Evolutionary conservation across 2,797 vertebrate genomes (phyloP).

Genomic region (Valencia hispanica): DNA sequence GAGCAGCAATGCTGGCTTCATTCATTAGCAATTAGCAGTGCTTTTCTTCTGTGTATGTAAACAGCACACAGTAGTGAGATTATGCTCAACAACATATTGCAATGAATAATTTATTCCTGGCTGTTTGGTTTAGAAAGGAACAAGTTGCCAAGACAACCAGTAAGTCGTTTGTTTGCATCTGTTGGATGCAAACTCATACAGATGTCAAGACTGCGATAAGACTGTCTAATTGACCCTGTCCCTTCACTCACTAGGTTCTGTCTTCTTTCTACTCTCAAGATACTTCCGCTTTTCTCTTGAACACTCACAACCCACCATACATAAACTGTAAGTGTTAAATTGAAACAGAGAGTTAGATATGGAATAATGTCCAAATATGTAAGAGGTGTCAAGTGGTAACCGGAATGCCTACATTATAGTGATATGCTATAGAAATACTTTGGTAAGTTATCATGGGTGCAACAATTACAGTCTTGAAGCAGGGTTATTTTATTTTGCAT

Average conservation of each 20-base stretch:
- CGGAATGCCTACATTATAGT: not conserved
- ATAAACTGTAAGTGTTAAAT: too few species aligned
- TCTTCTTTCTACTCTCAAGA: not conserved
- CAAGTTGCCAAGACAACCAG: conserved; percentile 66
- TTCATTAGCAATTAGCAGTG: conserved; percentile 18
- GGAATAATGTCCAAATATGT: too few species aligned
- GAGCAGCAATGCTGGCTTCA: conserved; percentile 10
- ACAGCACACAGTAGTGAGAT: conserved; percentile 44
- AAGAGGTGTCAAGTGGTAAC: not conserved
- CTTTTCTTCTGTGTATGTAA: conserved; percentile 32
- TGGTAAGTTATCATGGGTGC: too few species aligned
- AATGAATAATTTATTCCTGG: conserved; percentile 70
- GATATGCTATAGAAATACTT: not conserved
- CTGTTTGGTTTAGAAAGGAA: conserved; percentile 35
- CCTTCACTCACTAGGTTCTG: conserved; percentile 12
- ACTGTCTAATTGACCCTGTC: conserved; percentile 40
- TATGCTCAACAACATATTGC: conserved; percentile 63
- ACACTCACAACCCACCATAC: not conserved
- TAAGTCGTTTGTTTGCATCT: conserved; percentile 23
- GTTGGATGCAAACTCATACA: conserved; percentile 8
- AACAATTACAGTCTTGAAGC: too few species aligned
- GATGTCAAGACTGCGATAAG: conserved; percentile 29
- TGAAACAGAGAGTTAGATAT: too few species aligned
- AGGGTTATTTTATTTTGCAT: too few species aligned
- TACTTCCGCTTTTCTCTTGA: not conserved